A percentile compares a stretch with the other conserved stretches of the same genome.
These are phyloP conservation scores for Taenioides sp. DNA, from an alignment of 2,797 vertebrate genomes.

Conservation along the genomic window DNA sequence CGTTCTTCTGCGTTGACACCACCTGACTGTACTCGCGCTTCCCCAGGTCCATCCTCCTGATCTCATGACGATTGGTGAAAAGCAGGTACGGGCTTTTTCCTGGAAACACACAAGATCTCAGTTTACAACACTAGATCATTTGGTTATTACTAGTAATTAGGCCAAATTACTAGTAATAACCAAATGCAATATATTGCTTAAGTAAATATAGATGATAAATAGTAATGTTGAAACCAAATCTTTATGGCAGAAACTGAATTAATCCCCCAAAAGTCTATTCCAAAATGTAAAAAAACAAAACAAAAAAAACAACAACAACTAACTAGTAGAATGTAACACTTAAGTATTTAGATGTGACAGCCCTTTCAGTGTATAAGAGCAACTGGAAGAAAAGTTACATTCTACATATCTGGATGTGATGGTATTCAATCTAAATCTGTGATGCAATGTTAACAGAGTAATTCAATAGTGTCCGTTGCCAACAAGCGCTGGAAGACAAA, in stretches of 20 bases:
- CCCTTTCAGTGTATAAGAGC: background rate
- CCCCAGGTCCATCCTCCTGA: conserved; percentile 90
- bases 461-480: conserved; percentile 24
- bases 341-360: background rate
- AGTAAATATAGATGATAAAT: no score
- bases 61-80: conserved; percentile 97
- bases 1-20: conserved; percentile 94
- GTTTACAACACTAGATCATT: background rate
- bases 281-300: no score
- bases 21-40: conserved; percentile 93
- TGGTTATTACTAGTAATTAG: background rate
- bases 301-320: no score
- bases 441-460: background rate
- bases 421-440: background rate
- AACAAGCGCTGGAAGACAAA: conserved; percentile 24
- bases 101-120: conserved; percentile 26
- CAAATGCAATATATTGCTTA: no score
- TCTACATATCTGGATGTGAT: background rate
- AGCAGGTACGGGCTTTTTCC: conserved; percentile 93
- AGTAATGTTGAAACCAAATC: no score
- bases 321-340: no score
- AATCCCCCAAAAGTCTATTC: no score
- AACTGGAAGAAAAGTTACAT: background rate
- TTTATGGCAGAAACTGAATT: no score
- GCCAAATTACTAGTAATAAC: no score